Percentiles rank a stretch among this genome's conserved stretches.
Conservation (phyloP, 2,888 invertebrate genomes). For the Serripes groenlandicus region DNA sequence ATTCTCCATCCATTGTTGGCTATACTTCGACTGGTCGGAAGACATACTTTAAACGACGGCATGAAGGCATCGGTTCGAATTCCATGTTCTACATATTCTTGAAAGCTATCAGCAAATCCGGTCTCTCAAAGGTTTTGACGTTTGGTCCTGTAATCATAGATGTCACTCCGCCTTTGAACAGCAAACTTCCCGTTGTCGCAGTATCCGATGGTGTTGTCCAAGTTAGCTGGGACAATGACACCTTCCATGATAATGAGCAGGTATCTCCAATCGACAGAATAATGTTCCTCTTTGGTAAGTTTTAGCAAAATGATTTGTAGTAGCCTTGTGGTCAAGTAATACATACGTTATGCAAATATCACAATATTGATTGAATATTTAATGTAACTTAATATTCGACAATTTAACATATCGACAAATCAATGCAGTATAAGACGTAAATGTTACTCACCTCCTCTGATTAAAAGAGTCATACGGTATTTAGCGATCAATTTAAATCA, state of each 20-base stretch:
- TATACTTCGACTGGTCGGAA: slow-evolving; percentile 25
- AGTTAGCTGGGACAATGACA: slow-evolving; percentile 53
- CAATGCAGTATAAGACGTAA: too few species aligned
- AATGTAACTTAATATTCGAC: too few species aligned
- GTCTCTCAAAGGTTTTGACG: slow-evolving; percentile 26
- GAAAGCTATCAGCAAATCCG: slow-evolving; percentile 64
- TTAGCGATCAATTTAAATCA: too few species aligned
- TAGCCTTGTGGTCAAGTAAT: too few species aligned
- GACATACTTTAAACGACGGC: slow-evolving; percentile 32
- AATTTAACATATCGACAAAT: too few species aligned
- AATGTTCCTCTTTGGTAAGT: slow-evolving; percentile 56
- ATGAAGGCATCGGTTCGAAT: slow-evolving; percentile 58
- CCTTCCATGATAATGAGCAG: slow-evolving; percentile 65
- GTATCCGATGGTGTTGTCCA: slow-evolving; percentile 32
- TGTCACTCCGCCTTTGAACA: slow-evolving; percentile 64
- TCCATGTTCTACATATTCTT: slow-evolving; percentile 60
- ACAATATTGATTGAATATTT: too few species aligned
- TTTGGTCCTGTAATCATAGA: slow-evolving; percentile 70
- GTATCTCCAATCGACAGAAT: slow-evolving; percentile 39
- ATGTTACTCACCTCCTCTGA: too few species aligned
- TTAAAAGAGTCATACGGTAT: too few species aligned
- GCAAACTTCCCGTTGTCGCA: slow-evolving; percentile 4
- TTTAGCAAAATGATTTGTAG: too few species aligned
- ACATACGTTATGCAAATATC: too few species aligned
- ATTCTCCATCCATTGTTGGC: slow-evolving; percentile 53